Evolutionary conservation across 2,113 vertebrate species (phyloP).

Genomic region (Muntiacus reevesi): DNA sequence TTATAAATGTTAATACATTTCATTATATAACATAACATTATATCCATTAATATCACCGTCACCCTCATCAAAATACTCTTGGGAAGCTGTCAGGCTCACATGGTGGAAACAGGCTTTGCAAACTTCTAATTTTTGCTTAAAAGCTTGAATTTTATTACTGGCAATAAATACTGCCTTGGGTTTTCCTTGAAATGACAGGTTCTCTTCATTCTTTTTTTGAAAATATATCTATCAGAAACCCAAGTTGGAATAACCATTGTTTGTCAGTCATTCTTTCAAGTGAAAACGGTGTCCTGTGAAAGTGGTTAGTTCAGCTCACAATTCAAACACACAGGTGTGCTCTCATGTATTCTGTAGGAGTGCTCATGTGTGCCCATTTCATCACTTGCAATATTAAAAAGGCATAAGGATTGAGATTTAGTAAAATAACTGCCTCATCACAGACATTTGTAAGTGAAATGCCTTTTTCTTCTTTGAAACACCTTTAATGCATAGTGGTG

Average conservation of each 20-base stretch:
- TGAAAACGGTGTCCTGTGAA: background rate
- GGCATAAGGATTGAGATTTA: background rate
- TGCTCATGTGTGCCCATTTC: background rate
- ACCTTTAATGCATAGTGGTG: background rate
- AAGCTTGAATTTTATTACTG: slow-evolving; percentile 11
- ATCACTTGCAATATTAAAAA: background rate
- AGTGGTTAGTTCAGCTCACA: background rate
- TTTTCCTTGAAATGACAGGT: background rate
- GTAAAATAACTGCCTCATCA: background rate
- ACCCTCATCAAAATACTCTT: background rate
- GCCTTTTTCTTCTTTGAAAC: background rate
- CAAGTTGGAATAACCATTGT: background rate
- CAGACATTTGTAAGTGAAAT: background rate
- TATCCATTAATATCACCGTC: background rate
- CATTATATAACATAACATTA: background rate
- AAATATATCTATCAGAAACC: background rate
- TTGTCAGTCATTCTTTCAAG: background rate
- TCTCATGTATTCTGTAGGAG: background rate
- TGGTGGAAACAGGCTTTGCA: background rate
- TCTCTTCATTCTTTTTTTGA: background rate
- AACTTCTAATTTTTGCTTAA: slow-evolving; percentile 12
- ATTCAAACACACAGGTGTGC: background rate
- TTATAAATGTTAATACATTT: background rate
- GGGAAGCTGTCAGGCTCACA: background rate
- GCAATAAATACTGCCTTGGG: background rate